A percentile compares a stretch with the other conserved stretches of the same genome.
phyloP scores from a whole-genome alignment of 2,888 invertebrate species.

The Phyllotreta cruciferae region DNA sequence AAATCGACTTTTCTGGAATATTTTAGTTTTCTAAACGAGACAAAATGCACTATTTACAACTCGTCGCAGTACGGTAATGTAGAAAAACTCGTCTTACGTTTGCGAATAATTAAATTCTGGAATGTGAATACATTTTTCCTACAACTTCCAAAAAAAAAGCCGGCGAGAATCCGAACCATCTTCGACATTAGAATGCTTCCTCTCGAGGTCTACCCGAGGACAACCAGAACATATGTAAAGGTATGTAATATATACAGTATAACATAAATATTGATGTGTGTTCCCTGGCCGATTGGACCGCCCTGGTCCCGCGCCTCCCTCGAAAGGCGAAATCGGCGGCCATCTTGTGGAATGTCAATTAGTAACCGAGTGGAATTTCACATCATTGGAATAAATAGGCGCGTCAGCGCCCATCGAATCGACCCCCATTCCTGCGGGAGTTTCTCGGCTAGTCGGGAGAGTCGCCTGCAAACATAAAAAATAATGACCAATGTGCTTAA shows the following conservation, averaged over 20 bases:
- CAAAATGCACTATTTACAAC: slow-evolving; percentile 1
- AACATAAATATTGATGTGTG: slow-evolving; percentile 52
- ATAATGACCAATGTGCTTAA: too few species aligned
- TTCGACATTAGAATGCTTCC: too few species aligned
- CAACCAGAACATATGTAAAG: slow-evolving; percentile 23
- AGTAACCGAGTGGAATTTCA: slow-evolving; percentile 56
- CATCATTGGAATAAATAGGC: slow-evolving; percentile 58
- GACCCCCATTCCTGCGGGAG: neutral
- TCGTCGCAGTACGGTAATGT: neutral
- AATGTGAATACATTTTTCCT: slow-evolving; percentile 7
- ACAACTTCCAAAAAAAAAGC: neutral
- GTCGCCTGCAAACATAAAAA: neutral
- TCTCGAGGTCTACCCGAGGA: slow-evolving; percentile 18
- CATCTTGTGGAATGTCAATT: slow-evolving; percentile 58
- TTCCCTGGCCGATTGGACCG: slow-evolving; percentile 58
- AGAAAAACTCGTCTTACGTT: neutral
- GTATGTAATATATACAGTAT: slow-evolving; percentile 34
- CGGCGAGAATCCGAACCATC: too few species aligned
- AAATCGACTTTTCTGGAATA: slow-evolving; percentile 7
- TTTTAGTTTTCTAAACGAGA: slow-evolving; percentile 8
- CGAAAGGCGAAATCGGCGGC: slow-evolving; percentile 57
- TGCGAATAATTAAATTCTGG: slow-evolving; percentile 11
- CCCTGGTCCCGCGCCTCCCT: slow-evolving; percentile 58
- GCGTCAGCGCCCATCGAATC: slow-evolving; percentile 21
- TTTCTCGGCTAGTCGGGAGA: neutral